These are phyloP conservation scores for Platyscapa corneri DNA, from an alignment of 1,140 invertebrate species.

Conservation along the genomic window DNA sequence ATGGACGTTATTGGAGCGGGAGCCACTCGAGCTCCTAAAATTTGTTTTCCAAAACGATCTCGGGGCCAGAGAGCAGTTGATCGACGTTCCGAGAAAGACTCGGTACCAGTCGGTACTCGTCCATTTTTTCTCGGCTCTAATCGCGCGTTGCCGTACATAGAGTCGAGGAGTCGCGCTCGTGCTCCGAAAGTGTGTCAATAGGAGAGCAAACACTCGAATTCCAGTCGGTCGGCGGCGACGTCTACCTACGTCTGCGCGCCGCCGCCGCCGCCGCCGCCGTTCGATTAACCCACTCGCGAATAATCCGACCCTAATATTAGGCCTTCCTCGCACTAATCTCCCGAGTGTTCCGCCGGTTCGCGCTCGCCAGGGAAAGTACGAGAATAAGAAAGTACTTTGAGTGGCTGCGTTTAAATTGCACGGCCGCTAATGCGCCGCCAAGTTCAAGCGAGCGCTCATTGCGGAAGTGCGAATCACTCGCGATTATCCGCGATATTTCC, in stretches of 20 bases:
- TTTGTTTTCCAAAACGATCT: no score
- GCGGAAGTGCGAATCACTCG: not conserved
- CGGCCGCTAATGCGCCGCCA: not conserved
- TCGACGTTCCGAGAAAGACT: no score
- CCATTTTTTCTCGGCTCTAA: not conserved
- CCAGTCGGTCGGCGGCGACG: not conserved
- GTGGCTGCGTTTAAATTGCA: not conserved
- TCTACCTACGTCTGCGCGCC: no score
- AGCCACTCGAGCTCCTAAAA: no score
- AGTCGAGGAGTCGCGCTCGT: not conserved
- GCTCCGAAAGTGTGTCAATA: constrained; percentile 51
- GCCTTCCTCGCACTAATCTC: no score
- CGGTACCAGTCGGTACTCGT: not conserved
- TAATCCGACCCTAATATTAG: constrained; percentile 32
- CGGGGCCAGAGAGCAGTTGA: no score
- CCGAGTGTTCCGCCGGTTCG: no score
- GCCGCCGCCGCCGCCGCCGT: no score
- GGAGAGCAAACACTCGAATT: constrained; percentile 49
- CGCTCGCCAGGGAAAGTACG: not conserved
- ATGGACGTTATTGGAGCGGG: no score
- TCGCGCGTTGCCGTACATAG: not conserved
- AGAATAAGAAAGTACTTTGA: not conserved
- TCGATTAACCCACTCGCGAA: constrained; percentile 43
- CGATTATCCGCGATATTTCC: not conserved
- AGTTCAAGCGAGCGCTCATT: not conserved